Evolutionary conservation across 2,113 vertebrate species (phyloP).

Genomic region (Eubucco bourcierii): DNA sequence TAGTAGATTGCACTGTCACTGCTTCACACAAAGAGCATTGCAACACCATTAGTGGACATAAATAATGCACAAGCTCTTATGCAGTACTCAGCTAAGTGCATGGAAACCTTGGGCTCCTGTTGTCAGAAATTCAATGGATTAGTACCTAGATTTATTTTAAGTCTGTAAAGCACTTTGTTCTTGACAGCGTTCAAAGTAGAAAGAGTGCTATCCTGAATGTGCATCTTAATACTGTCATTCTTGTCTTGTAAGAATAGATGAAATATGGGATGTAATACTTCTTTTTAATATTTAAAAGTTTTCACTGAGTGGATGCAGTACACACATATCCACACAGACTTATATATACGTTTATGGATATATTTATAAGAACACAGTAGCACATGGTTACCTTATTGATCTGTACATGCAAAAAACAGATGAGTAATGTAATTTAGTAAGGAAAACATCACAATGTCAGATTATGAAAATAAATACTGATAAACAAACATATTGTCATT

Average conservation of each 20-base stretch:
- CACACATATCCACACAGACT: neutral
- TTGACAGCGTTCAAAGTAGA: slow-evolving; percentile 89
- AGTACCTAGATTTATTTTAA: slow-evolving; percentile 98
- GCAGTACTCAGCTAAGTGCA: slow-evolving; percentile 97
- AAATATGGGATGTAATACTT: slow-evolving; percentile 84
- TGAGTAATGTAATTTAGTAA: slow-evolving; percentile 4
- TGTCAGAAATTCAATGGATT: slow-evolving; percentile 99
- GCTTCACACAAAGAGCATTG: slow-evolving; percentile 90
- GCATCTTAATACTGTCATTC: slow-evolving; percentile 92
- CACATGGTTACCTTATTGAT: slow-evolving; percentile 61
- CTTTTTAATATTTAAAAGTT: slow-evolving; percentile 86
- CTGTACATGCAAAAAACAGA: slow-evolving; percentile 58
- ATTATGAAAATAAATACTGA: slow-evolving; percentile 31
- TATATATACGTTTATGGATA: neutral
- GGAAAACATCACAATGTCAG: neutral
- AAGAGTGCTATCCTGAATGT: slow-evolving; percentile 86
- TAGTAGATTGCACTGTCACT: slow-evolving; percentile 91
- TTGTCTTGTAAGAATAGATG: slow-evolving; percentile 87
- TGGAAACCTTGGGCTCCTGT: slow-evolving; percentile 95
- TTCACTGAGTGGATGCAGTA: slow-evolving; percentile 70
- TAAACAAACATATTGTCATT: neutral
- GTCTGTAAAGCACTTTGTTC: slow-evolving; percentile 92
- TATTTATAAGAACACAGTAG: slow-evolving; percentile 43
- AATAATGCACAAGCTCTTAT: slow-evolving; percentile 97
- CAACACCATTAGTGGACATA: slow-evolving; percentile 97